Base-by-base conservation (phyloP, 2,113 vertebrate genomes). In the Tricholaema leucomelas region DNA sequence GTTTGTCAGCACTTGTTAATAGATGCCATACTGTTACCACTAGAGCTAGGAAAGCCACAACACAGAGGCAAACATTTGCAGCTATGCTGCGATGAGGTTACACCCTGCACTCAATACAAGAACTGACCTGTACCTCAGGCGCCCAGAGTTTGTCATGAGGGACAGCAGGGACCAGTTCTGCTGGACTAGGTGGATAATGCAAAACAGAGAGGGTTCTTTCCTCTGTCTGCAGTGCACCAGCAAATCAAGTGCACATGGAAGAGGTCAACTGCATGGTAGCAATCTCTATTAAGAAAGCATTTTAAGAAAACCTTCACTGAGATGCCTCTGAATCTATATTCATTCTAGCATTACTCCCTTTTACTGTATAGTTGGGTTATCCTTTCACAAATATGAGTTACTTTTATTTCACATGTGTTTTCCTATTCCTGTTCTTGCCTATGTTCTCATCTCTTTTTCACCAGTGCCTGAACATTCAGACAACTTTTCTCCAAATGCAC, bases 21-120 rank as follows among this genome's bases (percentile, higher is more conserved):
- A 85, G 78, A 64, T 31, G 42, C n/a, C 71, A n/a, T 6, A 4
- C 59, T 23, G 33, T 24, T 38, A 28, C 40, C 25, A 36, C 4
- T 2, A 67, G 35, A 87, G 72, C 69, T 13, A 10, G 36, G 56
- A 24, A 59, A 66, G 14, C 38, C 46, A 15, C 88, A 27, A 27
- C 0, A 0, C 20, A 31, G 48, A 33, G 33, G 10, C 50, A 44
- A 12, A 28, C 9, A 1, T 6, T 69, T 16, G 16, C 40, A 3
- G 61, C 55, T 50, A 23, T 12, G 36, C 30, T 10, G n/a, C 2
- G 19, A 12, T 8, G 16, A 55, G 38, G 27, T 46, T 11, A 16
- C 8, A 3, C 12, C 73, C 83, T 75, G 58, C 17, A 6, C 59
- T 81, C 42, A 27, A 33, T 8, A 38, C 44, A 69, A 10, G 12